Evolutionary conservation across 2,888 invertebrate genomes (phyloP).

Genomic region (Tanytarsus gracilentus): DNA sequence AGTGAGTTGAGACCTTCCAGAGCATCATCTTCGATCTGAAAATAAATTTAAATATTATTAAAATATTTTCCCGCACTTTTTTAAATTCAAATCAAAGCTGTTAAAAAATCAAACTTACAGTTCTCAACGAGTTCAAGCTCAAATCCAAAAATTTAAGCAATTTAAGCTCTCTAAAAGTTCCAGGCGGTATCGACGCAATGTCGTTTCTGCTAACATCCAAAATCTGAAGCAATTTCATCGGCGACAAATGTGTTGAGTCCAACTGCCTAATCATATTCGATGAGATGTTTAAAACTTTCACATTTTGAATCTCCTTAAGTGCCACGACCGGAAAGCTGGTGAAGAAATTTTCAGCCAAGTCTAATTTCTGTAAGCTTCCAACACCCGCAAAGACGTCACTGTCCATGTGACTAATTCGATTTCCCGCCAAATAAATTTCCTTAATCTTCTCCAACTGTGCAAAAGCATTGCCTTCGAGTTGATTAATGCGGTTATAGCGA

Average conservation of each 20-base stretch:
- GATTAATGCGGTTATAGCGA: conserved; percentile 65
- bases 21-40: conserved; percentile 77
- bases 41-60: conserved; percentile 32
- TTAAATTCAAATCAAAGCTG: too few species aligned
- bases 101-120: too few species aligned
- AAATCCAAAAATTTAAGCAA: conserved; percentile 67
- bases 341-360: conserved; percentile 80
- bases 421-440: conserved; percentile 63
- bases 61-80: too few species aligned
- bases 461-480: conserved; percentile 68
- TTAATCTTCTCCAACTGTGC: conserved; percentile 57
- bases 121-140: conserved; percentile 76
- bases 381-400: conserved; percentile 69
- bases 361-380: conserved; percentile 63
- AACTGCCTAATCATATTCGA: conserved; percentile 79
- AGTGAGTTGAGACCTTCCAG: conserved; percentile 72
- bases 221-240: conserved; percentile 58
- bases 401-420: conserved; percentile 69
- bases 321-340: conserved; percentile 71
- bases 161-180: conserved; percentile 67
- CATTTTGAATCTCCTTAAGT: conserved; percentile 56
- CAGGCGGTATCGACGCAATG: conserved; percentile 69
- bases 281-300: conserved; percentile 69
- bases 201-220: conserved; percentile 78
- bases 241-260: conserved; percentile 61